Conservation (phyloP, 2,113 vertebrate genomes). For the Callaeas wilsoni region DNA sequence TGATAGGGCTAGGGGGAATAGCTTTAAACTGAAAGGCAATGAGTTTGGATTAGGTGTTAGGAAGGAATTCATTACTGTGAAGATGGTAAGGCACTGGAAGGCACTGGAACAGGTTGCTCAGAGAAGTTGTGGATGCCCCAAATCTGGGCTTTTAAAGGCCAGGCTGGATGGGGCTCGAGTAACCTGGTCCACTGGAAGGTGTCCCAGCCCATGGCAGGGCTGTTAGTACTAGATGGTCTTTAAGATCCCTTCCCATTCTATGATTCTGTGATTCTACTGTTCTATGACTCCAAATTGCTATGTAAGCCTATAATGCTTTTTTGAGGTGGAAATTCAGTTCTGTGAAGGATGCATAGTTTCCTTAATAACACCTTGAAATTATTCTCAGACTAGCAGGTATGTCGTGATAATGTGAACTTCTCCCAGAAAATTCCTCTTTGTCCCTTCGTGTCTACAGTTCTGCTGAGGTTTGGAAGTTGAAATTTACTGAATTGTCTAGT, state of each 20-base stretch:
- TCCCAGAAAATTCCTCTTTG: not conserved
- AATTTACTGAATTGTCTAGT: not conserved
- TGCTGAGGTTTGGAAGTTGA: not conserved
- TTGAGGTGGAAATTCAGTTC: not conserved
- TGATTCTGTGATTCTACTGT: not conserved
- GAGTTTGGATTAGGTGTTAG: not conserved
- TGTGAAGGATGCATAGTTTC: not conserved
- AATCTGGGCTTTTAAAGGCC: not conserved
- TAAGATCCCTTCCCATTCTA: not conserved
- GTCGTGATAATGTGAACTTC: not conserved
- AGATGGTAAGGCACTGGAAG: not conserved
- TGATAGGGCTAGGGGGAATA: no score
- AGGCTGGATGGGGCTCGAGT: not conserved
- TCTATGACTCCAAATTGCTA: not conserved
- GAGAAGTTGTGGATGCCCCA: not conserved
- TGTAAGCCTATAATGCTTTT: not conserved
- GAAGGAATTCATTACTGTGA: not conserved
- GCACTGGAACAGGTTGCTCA: not conserved
- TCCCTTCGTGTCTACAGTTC: not conserved
- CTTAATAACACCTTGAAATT: not conserved
- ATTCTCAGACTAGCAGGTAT: not conserved
- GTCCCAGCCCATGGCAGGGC: no score
- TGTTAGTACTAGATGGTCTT: not conserved
- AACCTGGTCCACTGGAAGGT: not conserved
- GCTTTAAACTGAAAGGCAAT: accelerated